These are phyloP conservation scores for Aphaenogaster ashmeadi DNA, from an alignment of 1,140 invertebrate species.

Conservation along the genomic window DNA sequence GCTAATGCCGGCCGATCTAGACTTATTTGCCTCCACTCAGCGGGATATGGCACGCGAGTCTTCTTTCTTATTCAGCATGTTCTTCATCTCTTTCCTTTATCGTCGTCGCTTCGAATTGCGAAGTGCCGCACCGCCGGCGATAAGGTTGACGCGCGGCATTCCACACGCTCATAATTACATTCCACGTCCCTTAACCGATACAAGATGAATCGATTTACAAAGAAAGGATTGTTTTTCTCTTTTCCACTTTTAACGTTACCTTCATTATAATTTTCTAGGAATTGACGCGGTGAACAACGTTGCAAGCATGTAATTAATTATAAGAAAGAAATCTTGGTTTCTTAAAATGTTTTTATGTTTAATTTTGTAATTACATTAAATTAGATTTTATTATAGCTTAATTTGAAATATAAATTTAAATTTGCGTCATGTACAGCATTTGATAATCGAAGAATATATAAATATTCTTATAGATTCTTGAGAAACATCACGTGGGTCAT, in stretches of 20 bases:
- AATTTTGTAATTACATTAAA: neutral
- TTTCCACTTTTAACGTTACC: neutral
- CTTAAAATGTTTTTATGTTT: neutral
- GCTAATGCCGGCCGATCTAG: slow-evolving; percentile 68
- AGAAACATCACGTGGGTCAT: neutral
- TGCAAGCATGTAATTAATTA: neutral
- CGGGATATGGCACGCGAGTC: slow-evolving; percentile 75
- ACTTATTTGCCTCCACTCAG: slow-evolving; percentile 75
- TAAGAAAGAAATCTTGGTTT: neutral
- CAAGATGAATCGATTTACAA: slow-evolving; percentile 9
- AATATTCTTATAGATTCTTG: neutral
- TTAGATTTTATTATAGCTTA: neutral
- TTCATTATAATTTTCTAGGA: slow-evolving; percentile 1
- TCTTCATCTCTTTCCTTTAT: slow-evolving; percentile 69
- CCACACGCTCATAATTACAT: slow-evolving; percentile 42
- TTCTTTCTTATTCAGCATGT: slow-evolving; percentile 70
- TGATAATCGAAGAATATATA: neutral
- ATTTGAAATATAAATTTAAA: neutral
- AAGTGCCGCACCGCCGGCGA: slow-evolving; percentile 44
- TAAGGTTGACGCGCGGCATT: slow-evolving; percentile 42
- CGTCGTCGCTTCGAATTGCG: slow-evolving; percentile 52
- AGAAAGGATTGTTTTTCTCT: neutral
- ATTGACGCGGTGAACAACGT: neutral
- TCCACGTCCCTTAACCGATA: slow-evolving; percentile 20
- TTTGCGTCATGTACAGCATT: neutral